phyloP scores from a whole-genome alignment of 1,140 invertebrate species.

The Meteorus sp. region DNA sequence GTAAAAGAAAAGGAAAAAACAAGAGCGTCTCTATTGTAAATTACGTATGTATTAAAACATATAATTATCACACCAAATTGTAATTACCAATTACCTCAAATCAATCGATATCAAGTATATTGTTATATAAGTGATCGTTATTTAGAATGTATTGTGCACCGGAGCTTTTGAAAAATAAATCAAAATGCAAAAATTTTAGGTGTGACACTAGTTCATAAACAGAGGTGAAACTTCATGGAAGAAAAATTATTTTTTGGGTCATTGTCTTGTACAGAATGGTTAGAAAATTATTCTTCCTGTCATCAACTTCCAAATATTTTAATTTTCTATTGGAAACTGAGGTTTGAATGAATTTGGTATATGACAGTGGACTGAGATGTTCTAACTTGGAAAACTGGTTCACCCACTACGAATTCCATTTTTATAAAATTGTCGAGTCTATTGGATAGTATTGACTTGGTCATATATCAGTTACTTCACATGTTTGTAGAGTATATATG shows the following conservation, averaged over 20 bases:
- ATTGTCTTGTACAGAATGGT: neutral
- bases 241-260: neutral
- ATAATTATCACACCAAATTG: slow-evolving; percentile 25
- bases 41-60: slow-evolving; percentile 19
- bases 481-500: too few species aligned
- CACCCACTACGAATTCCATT: slow-evolving; percentile 27
- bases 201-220: neutral
- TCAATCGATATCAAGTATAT: slow-evolving; percentile 28
- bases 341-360: neutral
- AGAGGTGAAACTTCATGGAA: neutral
- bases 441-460: slow-evolving; percentile 5
- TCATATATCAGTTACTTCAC: neutral
- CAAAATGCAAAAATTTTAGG: neutral
- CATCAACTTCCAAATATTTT: neutral
- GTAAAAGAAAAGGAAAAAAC: too few species aligned
- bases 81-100: slow-evolving; percentile 30
- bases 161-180: slow-evolving; percentile 12
- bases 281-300: neutral
- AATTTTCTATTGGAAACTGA: neutral
- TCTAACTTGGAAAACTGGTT: slow-evolving; percentile 17
- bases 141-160: slow-evolving; percentile 3
- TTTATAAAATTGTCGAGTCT: slow-evolving; percentile 1
- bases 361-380: slow-evolving; percentile 23
- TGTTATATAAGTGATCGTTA: slow-evolving; percentile 27
- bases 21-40: neutral